phyloP scores from a whole-genome alignment of 2,113 vertebrate species.

The Xiphias gladius region DNA sequence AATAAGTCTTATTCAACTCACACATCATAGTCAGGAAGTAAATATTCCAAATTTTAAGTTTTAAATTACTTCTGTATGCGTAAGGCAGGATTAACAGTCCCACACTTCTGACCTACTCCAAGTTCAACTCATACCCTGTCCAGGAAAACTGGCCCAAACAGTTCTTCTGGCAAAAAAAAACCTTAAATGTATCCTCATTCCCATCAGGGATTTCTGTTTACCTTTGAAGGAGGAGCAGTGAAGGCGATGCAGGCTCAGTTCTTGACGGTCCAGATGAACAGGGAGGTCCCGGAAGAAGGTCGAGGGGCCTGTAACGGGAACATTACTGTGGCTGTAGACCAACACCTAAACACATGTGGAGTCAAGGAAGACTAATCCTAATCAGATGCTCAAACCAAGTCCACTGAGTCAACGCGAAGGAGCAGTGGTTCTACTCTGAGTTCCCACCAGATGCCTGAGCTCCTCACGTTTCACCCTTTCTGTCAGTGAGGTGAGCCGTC shows the following conservation, averaged over 20 bases:
- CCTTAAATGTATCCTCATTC: not conserved
- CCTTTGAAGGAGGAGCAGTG: constrained; percentile 53
- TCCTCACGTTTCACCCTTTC: not conserved
- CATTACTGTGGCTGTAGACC: constrained; percentile 85
- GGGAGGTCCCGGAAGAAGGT: constrained; percentile 80
- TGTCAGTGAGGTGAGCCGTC: not conserved
- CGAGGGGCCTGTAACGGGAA: constrained; percentile 79
- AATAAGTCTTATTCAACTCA: constrained; percentile 2
- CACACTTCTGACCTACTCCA: not conserved
- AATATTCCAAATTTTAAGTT: not conserved
- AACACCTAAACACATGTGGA: constrained; percentile 77
- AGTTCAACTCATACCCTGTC: not conserved
- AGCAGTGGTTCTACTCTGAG: not conserved
- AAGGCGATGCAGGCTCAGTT: constrained; percentile 76
- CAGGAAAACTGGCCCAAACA: constrained; percentile 1
- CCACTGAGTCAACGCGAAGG: not conserved
- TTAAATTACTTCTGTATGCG: not conserved
- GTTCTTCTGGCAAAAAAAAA: not conserved
- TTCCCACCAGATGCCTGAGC: not conserved
- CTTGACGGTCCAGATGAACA: constrained; percentile 79
- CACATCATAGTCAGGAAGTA: not conserved
- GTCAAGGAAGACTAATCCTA: constrained; percentile 80
- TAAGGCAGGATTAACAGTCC: constrained; percentile 28
- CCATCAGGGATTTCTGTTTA: constrained; percentile 68
- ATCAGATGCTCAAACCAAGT: not conserved